Conservation (phyloP, 2,797 vertebrate species). For the Tapera naevia region DNA sequence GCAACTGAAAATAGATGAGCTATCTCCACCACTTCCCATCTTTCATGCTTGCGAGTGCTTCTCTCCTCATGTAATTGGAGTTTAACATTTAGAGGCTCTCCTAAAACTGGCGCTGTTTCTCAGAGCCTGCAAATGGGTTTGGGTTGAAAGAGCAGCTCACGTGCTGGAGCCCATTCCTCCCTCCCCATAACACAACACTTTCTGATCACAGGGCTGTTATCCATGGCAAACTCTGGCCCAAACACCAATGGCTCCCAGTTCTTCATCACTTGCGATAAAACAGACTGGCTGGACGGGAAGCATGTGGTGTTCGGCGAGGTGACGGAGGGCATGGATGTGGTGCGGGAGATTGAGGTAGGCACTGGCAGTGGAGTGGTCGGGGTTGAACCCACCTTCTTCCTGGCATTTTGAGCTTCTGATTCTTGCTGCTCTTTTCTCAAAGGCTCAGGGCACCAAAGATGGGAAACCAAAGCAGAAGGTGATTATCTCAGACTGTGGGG, state of each 20-base stretch:
- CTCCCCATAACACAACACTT: rapidly evolving
- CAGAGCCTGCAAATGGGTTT: rapidly evolving
- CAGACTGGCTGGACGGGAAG: conserved; percentile 93
- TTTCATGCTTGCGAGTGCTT: background rate
- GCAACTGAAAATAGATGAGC: background rate
- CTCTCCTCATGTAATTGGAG: background rate
- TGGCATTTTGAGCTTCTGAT: rapidly evolving
- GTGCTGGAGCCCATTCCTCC: background rate
- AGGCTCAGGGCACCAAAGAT: conserved; percentile 93
- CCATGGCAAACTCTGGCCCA: conserved; percentile 92
- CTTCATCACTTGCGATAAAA: conserved; percentile 93
- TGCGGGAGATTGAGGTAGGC: conserved; percentile 90
- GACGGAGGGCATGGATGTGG: conserved; percentile 92
- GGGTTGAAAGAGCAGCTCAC: rapidly evolving
- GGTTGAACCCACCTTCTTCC: rapidly evolving
- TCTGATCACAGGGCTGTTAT: conserved; percentile 81
- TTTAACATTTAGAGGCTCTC: background rate
- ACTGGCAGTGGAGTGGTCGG: rapidly evolving
- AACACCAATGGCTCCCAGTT: conserved; percentile 95
- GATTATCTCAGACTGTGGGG: conserved; percentile 94
- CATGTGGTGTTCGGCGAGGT: conserved; percentile 96
- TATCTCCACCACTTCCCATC: background rate
- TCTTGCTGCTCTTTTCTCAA: background rate
- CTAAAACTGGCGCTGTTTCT: rapidly evolving
- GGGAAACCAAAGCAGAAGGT: conserved; percentile 96